These are phyloP conservation scores for Cirrhinus mrigala DNA, from an alignment of 2,797 vertebrate species.

Conservation along the genomic window DNA sequence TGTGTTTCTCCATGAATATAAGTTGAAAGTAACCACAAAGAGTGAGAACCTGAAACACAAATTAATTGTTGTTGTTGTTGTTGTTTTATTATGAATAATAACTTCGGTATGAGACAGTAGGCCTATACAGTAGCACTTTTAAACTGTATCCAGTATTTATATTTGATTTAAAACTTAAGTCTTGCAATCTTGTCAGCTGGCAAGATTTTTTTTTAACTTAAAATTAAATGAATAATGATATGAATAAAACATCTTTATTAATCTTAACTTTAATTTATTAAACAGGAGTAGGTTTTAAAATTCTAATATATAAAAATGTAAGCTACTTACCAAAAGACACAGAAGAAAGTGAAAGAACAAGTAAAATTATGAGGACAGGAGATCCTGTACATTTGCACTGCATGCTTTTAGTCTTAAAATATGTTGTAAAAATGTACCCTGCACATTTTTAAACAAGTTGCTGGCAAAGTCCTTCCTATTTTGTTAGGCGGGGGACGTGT, in stretches of 20 bases:
- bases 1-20: neutral
- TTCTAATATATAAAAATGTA: neutral
- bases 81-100: neutral
- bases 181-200: neutral
- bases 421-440: too few species aligned
- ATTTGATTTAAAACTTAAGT: neutral
- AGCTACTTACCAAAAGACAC: neutral
- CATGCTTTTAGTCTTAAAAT: neutral
- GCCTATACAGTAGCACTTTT: neutral
- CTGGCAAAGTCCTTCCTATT: too few species aligned
- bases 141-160: neutral
- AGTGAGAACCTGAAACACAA: neutral
- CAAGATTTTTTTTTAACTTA: neutral
- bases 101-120: neutral
- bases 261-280: neutral
- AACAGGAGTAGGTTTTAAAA: neutral
- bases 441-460: too few species aligned
- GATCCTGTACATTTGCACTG: neutral
- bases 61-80: too few species aligned
- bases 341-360: neutral
- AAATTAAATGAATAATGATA: neutral
- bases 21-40: neutral
- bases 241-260: neutral
- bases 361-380: neutral
- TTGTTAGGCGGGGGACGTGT: too few species aligned